Conservation (phyloP, 2,797 vertebrate species). For the Acanthopagrus latus region DNA sequence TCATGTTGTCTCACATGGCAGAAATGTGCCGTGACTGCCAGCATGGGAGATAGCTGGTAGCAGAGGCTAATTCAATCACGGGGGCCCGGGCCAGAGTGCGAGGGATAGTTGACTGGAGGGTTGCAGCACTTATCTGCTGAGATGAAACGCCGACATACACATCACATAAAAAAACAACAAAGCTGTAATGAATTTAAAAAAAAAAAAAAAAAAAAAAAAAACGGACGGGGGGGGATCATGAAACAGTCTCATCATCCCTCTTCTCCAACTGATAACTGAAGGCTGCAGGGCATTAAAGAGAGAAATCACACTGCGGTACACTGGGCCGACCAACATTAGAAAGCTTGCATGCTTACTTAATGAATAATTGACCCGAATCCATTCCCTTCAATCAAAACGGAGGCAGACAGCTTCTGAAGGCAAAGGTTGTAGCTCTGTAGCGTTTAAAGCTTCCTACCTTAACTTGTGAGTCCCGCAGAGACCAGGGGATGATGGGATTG, state of each 20-base stretch:
- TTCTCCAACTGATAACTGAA: conserved; percentile 64
- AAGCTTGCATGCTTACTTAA: conserved; percentile 75
- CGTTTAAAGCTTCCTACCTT: conserved; percentile 49
- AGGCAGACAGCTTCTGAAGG: conserved; percentile 58
- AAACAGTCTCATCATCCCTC: conserved; percentile 69
- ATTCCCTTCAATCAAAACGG: conserved; percentile 72
- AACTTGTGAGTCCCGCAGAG: conserved; percentile 23
- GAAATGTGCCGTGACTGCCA: conserved; percentile 67
- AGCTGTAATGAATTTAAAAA: conserved; percentile 6
- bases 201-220: conserved; percentile 22
- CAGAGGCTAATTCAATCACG: conserved; percentile 72
- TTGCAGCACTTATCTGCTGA: conserved; percentile 62
- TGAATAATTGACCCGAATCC: conserved; percentile 80
- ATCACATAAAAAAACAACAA: conserved; percentile 15
- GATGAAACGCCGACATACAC: conserved; percentile 64
- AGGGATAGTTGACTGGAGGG: conserved; percentile 62
- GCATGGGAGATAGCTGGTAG: conserved; percentile 63
- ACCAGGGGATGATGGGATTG: conserved; percentile 18
- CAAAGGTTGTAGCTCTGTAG: conserved; percentile 57
- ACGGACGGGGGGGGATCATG: conserved; percentile 42
- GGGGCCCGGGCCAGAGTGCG: conserved; percentile 48
- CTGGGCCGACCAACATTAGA: conserved; percentile 63
- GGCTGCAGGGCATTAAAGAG: conserved; percentile 65
- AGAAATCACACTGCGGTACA: conserved; percentile 46
- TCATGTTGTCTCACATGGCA: conserved; percentile 73